Base-by-base conservation (phyloP, 2,797 vertebrate species). In the Melanotaenia trifasciata region DNA sequence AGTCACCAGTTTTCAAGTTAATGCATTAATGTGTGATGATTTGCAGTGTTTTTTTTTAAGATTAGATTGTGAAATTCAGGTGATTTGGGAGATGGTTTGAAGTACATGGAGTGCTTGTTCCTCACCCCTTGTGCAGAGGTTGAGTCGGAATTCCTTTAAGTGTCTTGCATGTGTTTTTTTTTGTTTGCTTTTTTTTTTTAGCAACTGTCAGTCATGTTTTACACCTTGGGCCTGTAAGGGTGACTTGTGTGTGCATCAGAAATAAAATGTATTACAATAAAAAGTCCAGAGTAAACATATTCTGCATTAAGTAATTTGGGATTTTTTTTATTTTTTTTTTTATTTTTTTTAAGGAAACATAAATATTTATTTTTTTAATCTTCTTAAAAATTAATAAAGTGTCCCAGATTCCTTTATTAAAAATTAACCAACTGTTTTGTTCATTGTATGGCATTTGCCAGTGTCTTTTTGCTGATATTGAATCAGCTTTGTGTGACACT, bases 371-470 rank as follows among this genome's bases (percentile, higher is more conserved):
- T 28, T 50, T 30, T 32, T 50, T 24, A 58, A 59, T 72, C 58
- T 50, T 74, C 26, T 71, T 43, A 82, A 66, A 74, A 72, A 84
- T 71, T 64, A 82, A 78, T 24, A 67, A 74, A 82, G 57, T 84
- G 76, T 30, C 70, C 79, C 63, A 84, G 75, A 81, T 90, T 81
- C 36, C 32, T 65, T 64, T 80, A 88, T 60, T 77, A 87, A 90
- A 87, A 78, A 83, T 83, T n/a, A 67, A 83, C 53, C 22, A 72
- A 66, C 62, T 74, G 58, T 83, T 87, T 84, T 89, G 78, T 88
- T 62, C 43, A 72, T 81, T 73, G 47, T 54, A 40, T 63, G 43
- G 40, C 78, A 62, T 64, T 65, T 80, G 78, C 72, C 70, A 56
- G 56, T 59, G 74, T 76, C 57, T 54, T 74, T 61, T 64, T 38